Conservation (phyloP, 2,888 invertebrate species). For the Palloptera scutellata region DNA sequence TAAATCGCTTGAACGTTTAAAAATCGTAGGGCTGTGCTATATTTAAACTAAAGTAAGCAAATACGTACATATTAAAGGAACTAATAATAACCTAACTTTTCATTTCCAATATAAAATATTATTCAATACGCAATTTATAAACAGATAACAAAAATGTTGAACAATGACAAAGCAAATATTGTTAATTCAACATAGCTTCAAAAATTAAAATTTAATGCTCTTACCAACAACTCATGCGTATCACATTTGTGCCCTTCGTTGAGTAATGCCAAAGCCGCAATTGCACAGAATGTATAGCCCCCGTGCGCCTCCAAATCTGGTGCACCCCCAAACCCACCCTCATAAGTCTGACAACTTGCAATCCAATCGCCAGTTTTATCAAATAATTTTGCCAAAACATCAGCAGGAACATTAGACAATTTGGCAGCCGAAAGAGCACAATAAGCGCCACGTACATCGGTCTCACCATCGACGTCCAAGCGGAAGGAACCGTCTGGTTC, state of each 20-base stretch:
- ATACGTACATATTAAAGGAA: no score
- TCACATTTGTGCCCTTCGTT: conserved; percentile 59
- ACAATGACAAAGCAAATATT: neutral
- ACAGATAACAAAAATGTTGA: neutral
- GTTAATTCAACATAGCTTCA: no score
- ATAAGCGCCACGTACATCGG: conserved; percentile 95
- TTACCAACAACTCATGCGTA: conserved; percentile 70
- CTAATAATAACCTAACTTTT: no score
- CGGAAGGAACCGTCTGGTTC: conserved; percentile 89
- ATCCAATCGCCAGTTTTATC: conserved; percentile 92
- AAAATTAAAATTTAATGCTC: conserved; percentile 22
- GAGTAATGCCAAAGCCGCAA: conserved; percentile 87
- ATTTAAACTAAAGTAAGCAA: no score
- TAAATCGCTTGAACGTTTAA: no score
- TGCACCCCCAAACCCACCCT: conserved; percentile 96
- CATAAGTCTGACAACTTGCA: conserved; percentile 95
- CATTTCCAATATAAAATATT: no score
- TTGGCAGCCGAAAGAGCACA: conserved; percentile 93
- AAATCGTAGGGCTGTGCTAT: no score
- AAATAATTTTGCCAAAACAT: conserved; percentile 79
- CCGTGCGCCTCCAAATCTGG: conserved; percentile 98
- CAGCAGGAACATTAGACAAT: conserved; percentile 73
- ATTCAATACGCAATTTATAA: neutral
- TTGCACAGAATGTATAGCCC: conserved; percentile 98
- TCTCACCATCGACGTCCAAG: conserved; percentile 92